Base-by-base conservation (phyloP, 2,888 invertebrate genomes). In the Protophormia terraenovae region DNA sequence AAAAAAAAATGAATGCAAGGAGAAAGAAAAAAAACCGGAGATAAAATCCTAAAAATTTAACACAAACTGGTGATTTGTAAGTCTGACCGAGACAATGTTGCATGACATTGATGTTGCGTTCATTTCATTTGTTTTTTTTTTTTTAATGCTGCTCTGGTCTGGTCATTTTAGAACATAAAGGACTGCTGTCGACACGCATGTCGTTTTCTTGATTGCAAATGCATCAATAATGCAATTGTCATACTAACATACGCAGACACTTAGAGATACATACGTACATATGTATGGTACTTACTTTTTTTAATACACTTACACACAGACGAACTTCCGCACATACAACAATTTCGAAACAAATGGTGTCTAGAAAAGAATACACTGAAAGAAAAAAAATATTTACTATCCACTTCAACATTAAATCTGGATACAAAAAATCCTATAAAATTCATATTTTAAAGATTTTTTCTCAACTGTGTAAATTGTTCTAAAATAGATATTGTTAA, bases 201-300 rank as follows among this genome's bases (percentile, higher is more conserved):
- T 76, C 75, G 67, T 75, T 75, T 69, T 79, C 80, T 64, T 76
- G 62, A 75, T 69, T 75, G 64, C 73, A 69, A 84, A 75, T 75
- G 80, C 80, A 84, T 81, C 76, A 81, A 76, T 76, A 84, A 81
- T 81, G 81, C 80, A 84, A 81, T 80, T 84, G 84, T 75, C 76
- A 45, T 66, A 50, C 66, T n/a, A 24, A 35, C 0, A 22, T 19
- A 66, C 55, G 24, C 7, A 27, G 4, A 32, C n/a, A 29, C 24
- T 27, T 6, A 38, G 27, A 60, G 5, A 60, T 14, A 67, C 29
- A 77, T 6, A 35, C 24, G 14, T 19, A 35, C 19, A 24, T 16
- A 45, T 12, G 3, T 41, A 41, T n/a, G n/a, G 35, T 35, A 35
- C 6, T 2, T 19, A 7, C 19, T 4, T 10, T 0, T 10, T 45